Evolutionary conservation across 2,797 vertebrate genomes (phyloP).

Genomic region (Poeciliopsis infans): DNA sequence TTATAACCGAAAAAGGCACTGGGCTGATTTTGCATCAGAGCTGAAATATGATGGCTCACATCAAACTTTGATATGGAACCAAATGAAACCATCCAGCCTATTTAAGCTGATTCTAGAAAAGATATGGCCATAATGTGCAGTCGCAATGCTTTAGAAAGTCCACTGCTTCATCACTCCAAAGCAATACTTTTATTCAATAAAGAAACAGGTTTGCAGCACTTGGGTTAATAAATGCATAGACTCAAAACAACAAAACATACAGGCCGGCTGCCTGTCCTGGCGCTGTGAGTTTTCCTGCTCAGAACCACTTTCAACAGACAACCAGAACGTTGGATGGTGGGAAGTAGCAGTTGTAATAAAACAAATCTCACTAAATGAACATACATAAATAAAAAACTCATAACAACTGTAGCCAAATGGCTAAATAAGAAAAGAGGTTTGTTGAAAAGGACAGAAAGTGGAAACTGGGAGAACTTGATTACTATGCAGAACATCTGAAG

Average conservation of each 20-base stretch:
- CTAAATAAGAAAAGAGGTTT: slow-evolving; percentile 53
- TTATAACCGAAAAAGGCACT: slow-evolving; percentile 64
- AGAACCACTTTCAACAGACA: slow-evolving; percentile 26
- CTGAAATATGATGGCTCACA: slow-evolving; percentile 60
- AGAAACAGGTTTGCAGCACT: neutral
- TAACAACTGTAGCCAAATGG: slow-evolving; percentile 23
- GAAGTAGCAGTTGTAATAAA: slow-evolving; percentile 30
- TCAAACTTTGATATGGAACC: slow-evolving; percentile 62
- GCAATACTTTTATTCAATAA: slow-evolving; percentile 36
- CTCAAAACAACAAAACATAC: slow-evolving; percentile 37
- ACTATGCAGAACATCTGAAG: slow-evolving; percentile 65
- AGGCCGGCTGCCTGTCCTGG: slow-evolving; percentile 23
- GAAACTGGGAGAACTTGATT: slow-evolving; percentile 58
- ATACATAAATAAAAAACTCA: slow-evolving; percentile 26
- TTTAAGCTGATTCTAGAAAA: slow-evolving; percentile 50
- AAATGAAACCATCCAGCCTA: slow-evolving; percentile 53
- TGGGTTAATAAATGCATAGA: slow-evolving; percentile 10
- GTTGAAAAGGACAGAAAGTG: slow-evolving; percentile 50
- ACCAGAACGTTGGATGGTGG: slow-evolving; percentile 27
- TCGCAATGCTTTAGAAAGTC: slow-evolving; percentile 37
- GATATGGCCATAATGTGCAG: slow-evolving; percentile 48
- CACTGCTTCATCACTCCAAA: slow-evolving; percentile 38
- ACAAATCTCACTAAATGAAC: slow-evolving; percentile 34
- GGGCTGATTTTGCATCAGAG: slow-evolving; percentile 62
- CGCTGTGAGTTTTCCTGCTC: slow-evolving; percentile 28